Percentiles rank a stretch among this genome's conserved stretches.
phyloP scores from a whole-genome alignment of 2,888 invertebrate genomes.

The Euspilapteryx auroguttella region DNA sequence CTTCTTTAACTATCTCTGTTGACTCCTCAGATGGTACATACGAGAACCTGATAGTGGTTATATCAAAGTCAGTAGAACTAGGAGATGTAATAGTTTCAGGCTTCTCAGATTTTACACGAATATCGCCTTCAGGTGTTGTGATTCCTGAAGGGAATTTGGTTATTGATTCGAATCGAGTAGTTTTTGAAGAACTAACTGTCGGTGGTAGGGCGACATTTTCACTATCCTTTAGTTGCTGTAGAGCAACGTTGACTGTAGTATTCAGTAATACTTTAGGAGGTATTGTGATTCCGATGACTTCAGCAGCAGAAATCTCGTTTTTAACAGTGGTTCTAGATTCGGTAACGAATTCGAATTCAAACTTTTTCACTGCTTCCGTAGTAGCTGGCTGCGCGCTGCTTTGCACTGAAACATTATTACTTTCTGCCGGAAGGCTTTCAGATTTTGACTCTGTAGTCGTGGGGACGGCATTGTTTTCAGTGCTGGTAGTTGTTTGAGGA shows the following conservation, averaged over 20 bases:
- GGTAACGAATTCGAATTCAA: too few relatives aligned
- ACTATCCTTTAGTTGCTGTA: too few relatives aligned
- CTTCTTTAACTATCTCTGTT: slow-evolving; percentile 15
- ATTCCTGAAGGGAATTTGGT: slow-evolving; percentile 43
- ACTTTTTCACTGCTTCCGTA: slow-evolving; percentile 7
- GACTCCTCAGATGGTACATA: slow-evolving; percentile 32
- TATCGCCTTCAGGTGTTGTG: slow-evolving; percentile 45
- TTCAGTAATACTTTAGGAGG: too few relatives aligned
- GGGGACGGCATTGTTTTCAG: slow-evolving; percentile 13
- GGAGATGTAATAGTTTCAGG: slow-evolving; percentile 16
- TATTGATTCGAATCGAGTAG: slow-evolving; percentile 51
- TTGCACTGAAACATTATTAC: slow-evolving; percentile 28
- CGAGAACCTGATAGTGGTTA: slow-evolving; percentile 47
- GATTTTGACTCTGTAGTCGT: slow-evolving; percentile 22
- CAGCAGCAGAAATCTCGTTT: too few relatives aligned
- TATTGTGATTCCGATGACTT: too few relatives aligned
- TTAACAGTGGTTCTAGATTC: too few relatives aligned
- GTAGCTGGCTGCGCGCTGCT: slow-evolving; percentile 19
- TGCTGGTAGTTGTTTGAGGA: slow-evolving; percentile 12
- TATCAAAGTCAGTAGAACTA: slow-evolving; percentile 32
- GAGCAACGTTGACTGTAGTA: too few relatives aligned
- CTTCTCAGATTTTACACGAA: too few relatives aligned
- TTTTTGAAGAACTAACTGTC: slow-evolving; percentile 19
- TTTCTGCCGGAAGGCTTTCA: slow-evolving; percentile 32
- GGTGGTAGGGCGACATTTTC: background rate